Conservation (phyloP, 2,113 vertebrate species). For the Ifrita kowaldi region DNA sequence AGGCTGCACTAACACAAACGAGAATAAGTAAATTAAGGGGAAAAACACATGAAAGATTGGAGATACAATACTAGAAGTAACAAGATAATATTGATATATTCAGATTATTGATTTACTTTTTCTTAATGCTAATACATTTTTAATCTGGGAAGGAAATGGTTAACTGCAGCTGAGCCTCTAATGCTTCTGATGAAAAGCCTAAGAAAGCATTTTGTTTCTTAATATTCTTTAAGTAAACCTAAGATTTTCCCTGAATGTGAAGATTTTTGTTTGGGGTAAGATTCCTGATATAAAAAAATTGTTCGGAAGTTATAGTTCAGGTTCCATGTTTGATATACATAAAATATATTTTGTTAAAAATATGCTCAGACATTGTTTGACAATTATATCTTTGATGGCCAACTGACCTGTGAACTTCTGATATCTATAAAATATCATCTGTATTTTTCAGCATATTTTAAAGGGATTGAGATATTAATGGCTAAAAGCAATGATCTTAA, state of each 20-base stretch:
- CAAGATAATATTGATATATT: neutral
- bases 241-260: neutral
- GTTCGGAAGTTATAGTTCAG: neutral
- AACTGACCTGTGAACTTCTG: neutral
- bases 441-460: neutral
- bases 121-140: neutral
- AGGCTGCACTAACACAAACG: neutral
- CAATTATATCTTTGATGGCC: neutral
- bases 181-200: neutral
- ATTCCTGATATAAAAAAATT: neutral
- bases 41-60: neutral
- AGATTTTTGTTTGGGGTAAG: neutral
- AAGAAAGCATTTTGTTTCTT: neutral
- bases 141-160: neutral
- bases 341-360: neutral
- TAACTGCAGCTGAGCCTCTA: neutral
- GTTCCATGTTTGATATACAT: neutral
- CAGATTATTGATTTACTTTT: neutral
- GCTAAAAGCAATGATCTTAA: neutral
- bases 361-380: neutral
- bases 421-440: neutral
- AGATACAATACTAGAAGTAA: rapidly evolving
- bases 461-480: neutral
- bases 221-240: neutral
- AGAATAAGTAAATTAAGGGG: neutral